Base-by-base conservation (phyloP, 2,888 invertebrate species). In the Tetramorium bicarinatum region DNA sequence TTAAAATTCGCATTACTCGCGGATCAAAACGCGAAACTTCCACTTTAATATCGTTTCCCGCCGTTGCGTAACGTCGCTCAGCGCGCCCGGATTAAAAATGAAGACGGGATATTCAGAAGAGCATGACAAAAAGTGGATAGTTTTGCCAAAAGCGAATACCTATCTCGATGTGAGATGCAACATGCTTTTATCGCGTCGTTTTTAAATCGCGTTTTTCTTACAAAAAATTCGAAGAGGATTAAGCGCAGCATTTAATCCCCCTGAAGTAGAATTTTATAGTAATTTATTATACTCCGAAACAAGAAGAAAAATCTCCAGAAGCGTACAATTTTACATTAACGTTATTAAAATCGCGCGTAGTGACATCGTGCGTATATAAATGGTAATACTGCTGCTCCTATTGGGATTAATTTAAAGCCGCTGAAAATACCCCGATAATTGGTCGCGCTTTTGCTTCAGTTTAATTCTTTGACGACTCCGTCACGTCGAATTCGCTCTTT, bases 401-500 rank as follows among this genome's bases (percentile, higher is more conserved):
- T 56, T n/a, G 29, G 29, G 62, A 74, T 84, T 69, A 69, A 80
- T 75, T 80, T 75, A 83, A 74, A 74, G 15, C 67, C 56, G 34
- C 21, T 66, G 56, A 56, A 85, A 82, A 59, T 76, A 76, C 18
- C 18, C 52, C 18, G 62, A 47, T 82, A 85, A 82, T 85, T 82
- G 72, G 64, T 66, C 44, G 41, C 38, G 47, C 56, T 74, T 66
- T 82, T 66, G 67, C 52, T 18, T 67, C 41, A 29, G 25, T 61
- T 76, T 76, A 81, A 88, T 88, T 88, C 80, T 86, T 86, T 66
- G 69, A 54, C 82, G 83, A 84, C 71, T 80, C 64, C 74, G 69
- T 85, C 71, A 59, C 81, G 82, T 85, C 79, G 59, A 87, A 74
- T 76, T 87, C 85, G 81, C 74, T 86, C 84, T 84, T 74, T 82